Conservation (phyloP, 2,113 vertebrate species). For the Sinocyclocheilus anshuiensis region DNA sequence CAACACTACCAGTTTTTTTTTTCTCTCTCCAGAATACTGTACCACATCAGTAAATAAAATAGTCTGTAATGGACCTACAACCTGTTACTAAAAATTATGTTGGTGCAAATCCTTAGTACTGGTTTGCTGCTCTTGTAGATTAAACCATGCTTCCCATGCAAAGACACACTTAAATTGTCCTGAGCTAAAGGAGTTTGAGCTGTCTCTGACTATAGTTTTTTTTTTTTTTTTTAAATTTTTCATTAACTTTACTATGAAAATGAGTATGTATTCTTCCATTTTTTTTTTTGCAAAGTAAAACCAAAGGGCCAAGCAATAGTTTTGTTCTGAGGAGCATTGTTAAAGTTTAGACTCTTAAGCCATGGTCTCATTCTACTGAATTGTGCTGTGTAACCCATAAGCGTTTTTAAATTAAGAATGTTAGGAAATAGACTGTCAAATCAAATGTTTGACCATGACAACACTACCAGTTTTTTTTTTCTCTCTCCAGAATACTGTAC, state of each 20-base stretch:
- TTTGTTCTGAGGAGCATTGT: neutral
- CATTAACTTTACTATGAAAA: too few species aligned
- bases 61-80: neutral
- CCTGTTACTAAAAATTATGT: neutral
- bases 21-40: neutral
- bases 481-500: neutral
- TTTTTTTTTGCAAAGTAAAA: too few species aligned
- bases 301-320: neutral
- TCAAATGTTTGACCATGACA: neutral
- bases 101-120: too few species aligned
- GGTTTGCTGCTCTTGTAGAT: neutral
- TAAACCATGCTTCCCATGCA: neutral
- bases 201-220: too few species aligned
- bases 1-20: neutral
- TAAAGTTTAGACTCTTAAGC: neutral
- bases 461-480: neutral
- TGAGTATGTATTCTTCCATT: too few species aligned
- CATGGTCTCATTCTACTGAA: neutral
- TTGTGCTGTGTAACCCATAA: neutral
- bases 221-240: too few species aligned
- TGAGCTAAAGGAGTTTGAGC: too few species aligned
- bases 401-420: neutral
- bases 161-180: neutral
- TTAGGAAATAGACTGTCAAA: neutral
- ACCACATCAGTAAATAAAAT: neutral